Base-by-base conservation (phyloP, 2,888 invertebrate species). In the Apamea sordens region DNA sequence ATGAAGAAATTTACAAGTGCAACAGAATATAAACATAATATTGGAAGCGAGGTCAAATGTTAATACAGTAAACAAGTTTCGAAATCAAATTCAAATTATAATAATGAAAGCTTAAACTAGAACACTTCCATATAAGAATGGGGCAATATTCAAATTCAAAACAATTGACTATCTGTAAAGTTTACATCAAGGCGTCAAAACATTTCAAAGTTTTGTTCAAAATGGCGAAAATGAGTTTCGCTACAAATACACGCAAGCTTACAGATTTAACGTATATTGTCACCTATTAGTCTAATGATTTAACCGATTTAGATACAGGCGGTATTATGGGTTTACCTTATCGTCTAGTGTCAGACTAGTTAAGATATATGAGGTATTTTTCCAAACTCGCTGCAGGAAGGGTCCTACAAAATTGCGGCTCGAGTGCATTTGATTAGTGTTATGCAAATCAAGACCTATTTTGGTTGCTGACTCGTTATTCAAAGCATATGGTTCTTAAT, bases 231-330 rank as follows among this genome's bases (percentile, higher is more conserved):
- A n/a, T 15, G n/a, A 76, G 76, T 76, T 41, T 63, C 4, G 41
- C 56, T 32, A 44, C 10, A 61, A 77, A 70, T 69, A 68, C 56
- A 73, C 67, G 63, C 47, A 67, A 64, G 47, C 68, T 44, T 73
- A 64, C 73, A 68, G 68, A 70, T 71, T 64, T 77, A 50, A 63
- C 65, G 50, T 41, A 56, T 69, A 77, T 81, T 81, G 75, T 79
- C 71, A 76, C 63, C 50, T 77, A 76, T 80, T 71, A 86, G 83
- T 61, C 44, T 79, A 89, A 88, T 77, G 79, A 76, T 74, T 79
- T 79, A 75, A 82, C 79, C 77, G 59, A 86, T 88, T 79, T 83
- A 82, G 88, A 88, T 89, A 88, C 80, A 76, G 41, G 18, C 36
- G 21, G 71, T 87, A 76, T 87, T 73, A 77, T 76, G 68, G 44